phyloP scores from a whole-genome alignment of 2,888 invertebrate species.

The Amphiduros pacificus region DNA sequence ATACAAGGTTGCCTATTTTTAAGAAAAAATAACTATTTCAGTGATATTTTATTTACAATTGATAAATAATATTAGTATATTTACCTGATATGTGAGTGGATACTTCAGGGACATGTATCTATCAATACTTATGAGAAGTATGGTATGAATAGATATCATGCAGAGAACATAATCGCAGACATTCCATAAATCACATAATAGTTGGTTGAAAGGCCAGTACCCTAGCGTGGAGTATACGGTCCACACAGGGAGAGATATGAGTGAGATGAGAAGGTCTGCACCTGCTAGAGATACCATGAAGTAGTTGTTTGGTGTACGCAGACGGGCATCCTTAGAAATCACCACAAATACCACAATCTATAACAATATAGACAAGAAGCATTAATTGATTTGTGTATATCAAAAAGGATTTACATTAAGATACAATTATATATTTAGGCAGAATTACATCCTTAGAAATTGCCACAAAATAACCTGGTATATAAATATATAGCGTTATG shows the following conservation, averaged over 20 bases:
- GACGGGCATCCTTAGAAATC: no score
- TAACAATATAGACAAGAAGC: no score
- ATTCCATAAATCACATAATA: constrained; percentile 19
- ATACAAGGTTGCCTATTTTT: no score
- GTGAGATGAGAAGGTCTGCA: no score
- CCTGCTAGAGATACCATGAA: background rate
- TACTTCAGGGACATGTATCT: constrained; percentile 8
- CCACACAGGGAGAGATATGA: constrained; percentile 15
- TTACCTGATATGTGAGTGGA: constrained; percentile 11
- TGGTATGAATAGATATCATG: constrained; percentile 19
- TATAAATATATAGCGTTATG: no score
- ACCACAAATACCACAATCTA: no score
- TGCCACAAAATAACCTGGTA: no score
- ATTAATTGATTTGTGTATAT: no score
- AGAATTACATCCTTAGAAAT: no score
- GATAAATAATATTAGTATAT: background rate
- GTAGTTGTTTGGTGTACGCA: background rate
- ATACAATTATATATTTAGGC: no score
- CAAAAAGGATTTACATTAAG: no score
- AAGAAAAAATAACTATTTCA: background rate
- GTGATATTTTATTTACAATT: background rate
- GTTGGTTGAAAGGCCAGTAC: constrained; percentile 15
- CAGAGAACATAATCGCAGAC: constrained; percentile 15
- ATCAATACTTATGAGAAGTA: constrained; percentile 19
- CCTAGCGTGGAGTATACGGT: constrained; percentile 15